Percentiles rank a stretch among this genome's conserved stretches.
Conservation (phyloP, 2,113 vertebrate genomes). For the Procapra przewalskii region DNA sequence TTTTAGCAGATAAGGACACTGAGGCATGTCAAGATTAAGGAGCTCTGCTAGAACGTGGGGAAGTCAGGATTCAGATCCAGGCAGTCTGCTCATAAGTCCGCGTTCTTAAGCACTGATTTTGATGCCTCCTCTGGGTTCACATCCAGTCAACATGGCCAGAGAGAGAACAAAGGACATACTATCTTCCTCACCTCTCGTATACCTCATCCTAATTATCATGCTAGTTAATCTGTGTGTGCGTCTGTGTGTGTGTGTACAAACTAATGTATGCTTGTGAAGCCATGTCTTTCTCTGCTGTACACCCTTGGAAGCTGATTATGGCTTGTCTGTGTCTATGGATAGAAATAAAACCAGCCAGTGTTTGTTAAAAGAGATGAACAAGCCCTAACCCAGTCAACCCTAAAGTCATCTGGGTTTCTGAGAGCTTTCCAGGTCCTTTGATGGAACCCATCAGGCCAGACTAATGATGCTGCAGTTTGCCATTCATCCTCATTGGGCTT, state of each 20-base stretch:
- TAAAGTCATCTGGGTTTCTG: slow-evolving; percentile 52
- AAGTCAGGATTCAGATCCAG: neutral
- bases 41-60: neutral
- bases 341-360: neutral
- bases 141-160: neutral
- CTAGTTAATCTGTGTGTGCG: neutral
- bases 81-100: neutral
- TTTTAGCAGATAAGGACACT: neutral
- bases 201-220: neutral
- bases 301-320: neutral
- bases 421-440: slow-evolving; percentile 36
- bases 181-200: neutral
- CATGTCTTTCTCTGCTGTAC: neutral
- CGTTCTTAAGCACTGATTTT: neutral
- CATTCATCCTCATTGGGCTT: slow-evolving; percentile 75
- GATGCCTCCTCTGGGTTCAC: neutral
- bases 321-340: neutral
- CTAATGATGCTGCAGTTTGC: slow-evolving; percentile 68
- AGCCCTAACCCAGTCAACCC: neutral
- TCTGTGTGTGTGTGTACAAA: fast-evolving
- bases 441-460: slow-evolving; percentile 50
- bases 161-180: neutral
- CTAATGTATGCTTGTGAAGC: too few species aligned
- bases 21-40: neutral
- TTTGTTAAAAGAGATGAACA: slow-evolving; percentile 38